These are phyloP conservation scores for Ylistrum balloti DNA, from an alignment of 1,140 invertebrate genomes.

Conservation along the genomic window DNA sequence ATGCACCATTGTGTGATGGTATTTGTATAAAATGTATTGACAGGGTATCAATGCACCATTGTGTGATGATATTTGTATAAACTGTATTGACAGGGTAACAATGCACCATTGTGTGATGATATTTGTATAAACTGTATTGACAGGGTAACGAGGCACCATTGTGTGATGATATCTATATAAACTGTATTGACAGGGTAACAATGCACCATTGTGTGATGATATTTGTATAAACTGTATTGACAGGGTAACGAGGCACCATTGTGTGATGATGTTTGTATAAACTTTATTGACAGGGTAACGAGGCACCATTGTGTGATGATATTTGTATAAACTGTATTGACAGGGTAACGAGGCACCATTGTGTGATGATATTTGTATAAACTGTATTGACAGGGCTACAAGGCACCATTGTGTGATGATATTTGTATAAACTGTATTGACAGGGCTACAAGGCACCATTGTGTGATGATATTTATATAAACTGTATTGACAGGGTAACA, in stretches of 20 bases:
- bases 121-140: neutral
- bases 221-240: constrained; percentile 67
- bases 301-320: constrained; percentile 40
- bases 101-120: too few relatives aligned
- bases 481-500: neutral
- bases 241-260: constrained; percentile 85
- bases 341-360: constrained; percentile 96
- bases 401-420: constrained; percentile 36
- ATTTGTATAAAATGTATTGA: neutral
- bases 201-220: too few relatives aligned
- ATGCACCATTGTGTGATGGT: too few relatives aligned
- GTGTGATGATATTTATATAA: constrained; percentile 76
- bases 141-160: constrained; percentile 87
- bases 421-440: constrained; percentile 68
- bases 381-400: neutral
- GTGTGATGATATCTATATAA: too few relatives aligned
- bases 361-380: constrained; percentile 76
- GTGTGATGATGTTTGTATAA: neutral
- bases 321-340: constrained; percentile 67
- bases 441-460: constrained; percentile 96
- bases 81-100: neutral
- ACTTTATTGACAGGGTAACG: neutral
- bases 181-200: neutral
- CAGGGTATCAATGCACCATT: neutral
- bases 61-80: neutral